Conservation (phyloP, 2,888 invertebrate species). For the Athrips mouffetella region DNA sequence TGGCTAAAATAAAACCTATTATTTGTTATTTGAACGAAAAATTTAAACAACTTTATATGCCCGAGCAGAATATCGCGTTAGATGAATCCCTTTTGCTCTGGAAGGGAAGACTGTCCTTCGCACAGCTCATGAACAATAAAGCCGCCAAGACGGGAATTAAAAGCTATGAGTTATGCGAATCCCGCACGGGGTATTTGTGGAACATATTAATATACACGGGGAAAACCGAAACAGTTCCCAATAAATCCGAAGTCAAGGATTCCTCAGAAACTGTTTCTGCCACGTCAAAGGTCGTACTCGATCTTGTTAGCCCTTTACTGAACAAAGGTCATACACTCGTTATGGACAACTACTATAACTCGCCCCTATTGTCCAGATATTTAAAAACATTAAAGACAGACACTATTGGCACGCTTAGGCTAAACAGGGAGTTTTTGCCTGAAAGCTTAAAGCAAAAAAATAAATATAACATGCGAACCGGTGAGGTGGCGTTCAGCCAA, state of each 20-base stretch:
- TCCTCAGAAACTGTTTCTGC: not conserved
- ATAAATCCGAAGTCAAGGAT: not conserved
- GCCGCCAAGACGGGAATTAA: conserved; percentile 27
- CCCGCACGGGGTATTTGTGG: conserved; percentile 30
- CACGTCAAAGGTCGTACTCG: conserved; percentile 24
- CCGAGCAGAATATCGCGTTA: not conserved
- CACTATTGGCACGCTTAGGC: conserved; percentile 24
- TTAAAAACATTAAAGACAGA: conserved; percentile 23
- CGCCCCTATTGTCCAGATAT: conserved; percentile 29
- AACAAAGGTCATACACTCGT: conserved; percentile 26
- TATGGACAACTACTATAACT: conserved; percentile 35
- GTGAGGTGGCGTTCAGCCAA: conserved; percentile 20
- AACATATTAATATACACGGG: conserved; percentile 25
- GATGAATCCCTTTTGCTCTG: not conserved
- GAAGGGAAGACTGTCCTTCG: no score
- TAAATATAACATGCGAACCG: conserved; percentile 22
- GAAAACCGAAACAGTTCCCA: conserved; percentile 10
- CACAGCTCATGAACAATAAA: no score
- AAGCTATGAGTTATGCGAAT: conserved; percentile 30
- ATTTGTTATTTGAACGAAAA: not conserved
- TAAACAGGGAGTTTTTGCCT: conserved; percentile 26
- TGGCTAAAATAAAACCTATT: not conserved
- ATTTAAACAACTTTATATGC: not conserved
- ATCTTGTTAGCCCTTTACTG: conserved; percentile 25
- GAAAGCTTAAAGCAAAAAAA: conserved; percentile 20